Percentiles rank a stretch among this genome's conserved stretches.
Evolutionary conservation across 2,888 invertebrate species (phyloP).

Genomic region (Dicyrtomina minuta): DNA sequence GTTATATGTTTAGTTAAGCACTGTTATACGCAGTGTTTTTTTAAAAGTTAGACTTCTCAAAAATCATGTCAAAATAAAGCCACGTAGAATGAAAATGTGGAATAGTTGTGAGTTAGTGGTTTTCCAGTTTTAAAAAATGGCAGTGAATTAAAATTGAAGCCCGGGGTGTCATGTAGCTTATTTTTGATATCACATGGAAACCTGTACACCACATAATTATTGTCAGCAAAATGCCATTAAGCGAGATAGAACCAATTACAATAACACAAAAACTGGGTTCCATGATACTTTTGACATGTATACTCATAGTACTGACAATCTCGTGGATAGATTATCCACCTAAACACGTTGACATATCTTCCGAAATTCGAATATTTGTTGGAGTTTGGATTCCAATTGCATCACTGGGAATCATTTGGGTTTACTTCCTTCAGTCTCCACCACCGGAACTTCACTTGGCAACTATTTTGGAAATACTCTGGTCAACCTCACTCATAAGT

Average conservation of each 20-base stretch:
- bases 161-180: no score
- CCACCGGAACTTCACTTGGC: not conserved
- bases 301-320: not conserved
- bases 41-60: no score
- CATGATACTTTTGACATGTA: not conserved
- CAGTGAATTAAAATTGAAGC: no score
- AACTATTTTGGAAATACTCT: slow-evolving; percentile 3
- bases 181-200: no score
- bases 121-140: no score
- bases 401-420: not conserved
- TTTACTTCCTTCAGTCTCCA: not conserved
- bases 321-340: slow-evolving; percentile 9
- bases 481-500: not conserved
- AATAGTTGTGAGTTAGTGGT: no score
- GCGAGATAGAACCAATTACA: not conserved
- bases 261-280: not conserved
- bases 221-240: no score
- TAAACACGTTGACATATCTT: not conserved
- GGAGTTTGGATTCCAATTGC: not conserved
- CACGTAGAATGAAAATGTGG: no score
- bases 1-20: no score
- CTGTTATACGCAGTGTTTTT: no score
- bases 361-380: not conserved
- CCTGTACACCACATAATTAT: no score
- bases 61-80: no score